These are phyloP conservation scores for Nebria salina DNA, from an alignment of 2,888 invertebrate genomes.

Conservation along the genomic window DNA sequence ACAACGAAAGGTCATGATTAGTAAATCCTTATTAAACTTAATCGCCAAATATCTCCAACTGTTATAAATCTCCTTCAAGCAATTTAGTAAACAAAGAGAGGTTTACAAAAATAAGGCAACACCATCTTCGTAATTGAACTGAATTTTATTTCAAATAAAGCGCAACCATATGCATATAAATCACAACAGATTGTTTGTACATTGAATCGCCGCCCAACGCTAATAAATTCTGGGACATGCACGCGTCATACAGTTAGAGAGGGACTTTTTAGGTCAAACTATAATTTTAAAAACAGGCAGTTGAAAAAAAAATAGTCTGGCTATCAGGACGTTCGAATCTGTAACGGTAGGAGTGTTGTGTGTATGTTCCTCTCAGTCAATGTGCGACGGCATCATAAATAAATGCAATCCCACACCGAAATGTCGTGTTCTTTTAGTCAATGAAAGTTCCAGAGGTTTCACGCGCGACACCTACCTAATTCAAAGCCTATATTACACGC, in stretches of 20 bases:
- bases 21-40: no score
- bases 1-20: no score
- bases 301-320: neutral
- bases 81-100: no score
- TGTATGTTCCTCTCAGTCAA: neutral
- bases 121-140: neutral
- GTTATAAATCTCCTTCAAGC: no score
- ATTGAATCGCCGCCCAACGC: conserved; percentile 13
- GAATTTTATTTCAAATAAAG: neutral
- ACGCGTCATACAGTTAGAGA: neutral
- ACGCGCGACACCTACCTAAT: neutral
- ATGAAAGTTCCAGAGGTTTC: conserved; percentile 20
- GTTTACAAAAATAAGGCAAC: neutral
- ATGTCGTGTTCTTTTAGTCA: conserved; percentile 23
- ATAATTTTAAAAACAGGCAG: conserved; percentile 26
- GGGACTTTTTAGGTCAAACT: conserved; percentile 26
- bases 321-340: conserved; percentile 21
- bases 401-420: conserved; percentile 15
- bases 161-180: neutral
- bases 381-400: conserved; percentile 26
- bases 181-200: conserved; percentile 12
- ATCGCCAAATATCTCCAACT: no score
- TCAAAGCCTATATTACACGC: neutral
- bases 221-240: conserved; percentile 4
- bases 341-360: conserved; percentile 30